Evolutionary conservation across 2,113 vertebrate genomes (phyloP), one percentile per base, ranked within the genome.

Genomic region (Notarius quadriscutis): DNA sequence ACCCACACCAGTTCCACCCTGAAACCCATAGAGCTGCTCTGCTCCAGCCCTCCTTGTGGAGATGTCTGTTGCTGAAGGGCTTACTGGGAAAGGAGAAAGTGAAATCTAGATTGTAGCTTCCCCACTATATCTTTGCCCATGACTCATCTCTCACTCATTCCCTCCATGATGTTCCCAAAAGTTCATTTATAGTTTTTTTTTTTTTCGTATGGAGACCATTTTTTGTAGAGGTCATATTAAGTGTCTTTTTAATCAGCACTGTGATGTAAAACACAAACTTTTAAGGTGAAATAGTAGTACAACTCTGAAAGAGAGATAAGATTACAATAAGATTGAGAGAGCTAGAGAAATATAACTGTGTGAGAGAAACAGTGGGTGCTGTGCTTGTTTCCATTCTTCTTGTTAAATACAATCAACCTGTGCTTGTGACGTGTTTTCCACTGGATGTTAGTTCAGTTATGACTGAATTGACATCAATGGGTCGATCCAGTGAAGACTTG

Each of bases 391-490:
- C 50, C 18, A 55, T 81, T 55, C n/a, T 51, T 79, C 60, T 84
- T 65, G 51, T 63, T 69, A 57, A 72, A 53, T 71, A 48, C 78
- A 48, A 71, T 62, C 67, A 80, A 82, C 67, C n/a, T 15, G 22
- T 93, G 91, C 69, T 74, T 88, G 22, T 93, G 92, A 94, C 92
- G 91, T 91, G 91, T 92, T 63, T 92, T 91, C 88, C 90, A 67
- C 91, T 93, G 92, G 89, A 88, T 89, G 91, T 93, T 93, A 91
- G 91, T 91, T 86, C 84, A 83, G 87, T 90, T 91, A 91, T 93
- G 92, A 88, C 89, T 79, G 83, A 11, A 92, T 94, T 84, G 94
- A 94, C 92, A 92, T 95, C 93, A 93, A 72, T 53, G 17, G 84
- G 86, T 90, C 86, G 89, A 91, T 91, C 86, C 63, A 84, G 78